Conservation (phyloP, 2,113 vertebrate species). For the Helogale parvula region DNA sequence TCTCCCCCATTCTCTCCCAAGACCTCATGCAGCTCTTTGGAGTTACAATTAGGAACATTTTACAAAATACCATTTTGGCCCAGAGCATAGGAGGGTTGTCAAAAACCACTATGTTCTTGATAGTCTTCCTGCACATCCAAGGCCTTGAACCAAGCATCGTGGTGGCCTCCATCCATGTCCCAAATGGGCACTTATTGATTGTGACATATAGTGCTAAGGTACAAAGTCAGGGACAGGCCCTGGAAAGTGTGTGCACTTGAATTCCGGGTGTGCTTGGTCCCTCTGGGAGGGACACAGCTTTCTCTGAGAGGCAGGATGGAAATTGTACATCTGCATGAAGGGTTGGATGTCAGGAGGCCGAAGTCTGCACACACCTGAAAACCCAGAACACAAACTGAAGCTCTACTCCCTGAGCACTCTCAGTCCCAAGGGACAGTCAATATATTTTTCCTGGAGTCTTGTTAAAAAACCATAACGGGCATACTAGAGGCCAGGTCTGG, state of each 20-base stretch:
- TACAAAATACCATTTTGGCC: slow-evolving; percentile 24
- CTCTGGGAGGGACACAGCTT: background rate
- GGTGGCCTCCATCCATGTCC: background rate
- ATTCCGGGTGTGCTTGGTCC: background rate
- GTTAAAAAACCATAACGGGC: background rate
- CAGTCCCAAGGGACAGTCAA: background rate
- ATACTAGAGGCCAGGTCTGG: background rate
- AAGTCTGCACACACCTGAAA: background rate
- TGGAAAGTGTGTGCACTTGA: background rate
- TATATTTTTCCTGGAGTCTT: background rate
- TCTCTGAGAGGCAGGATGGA: background rate
- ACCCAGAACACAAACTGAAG: background rate
- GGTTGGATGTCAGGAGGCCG: background rate
- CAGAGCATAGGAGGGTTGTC: background rate
- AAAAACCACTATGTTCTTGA: background rate
- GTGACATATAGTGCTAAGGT: background rate
- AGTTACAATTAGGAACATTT: slow-evolving; percentile 47
- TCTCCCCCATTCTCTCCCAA: background rate
- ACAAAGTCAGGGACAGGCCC: background rate
- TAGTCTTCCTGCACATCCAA: background rate
- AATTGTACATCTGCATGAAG: background rate
- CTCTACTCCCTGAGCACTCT: background rate
- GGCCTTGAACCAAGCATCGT: background rate
- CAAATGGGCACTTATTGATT: background rate
- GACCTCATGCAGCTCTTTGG: background rate